These are phyloP conservation scores for Tauraco hartlaubi DNA, from an alignment of 2,797 vertebrate species.

Conservation along the genomic window DNA sequence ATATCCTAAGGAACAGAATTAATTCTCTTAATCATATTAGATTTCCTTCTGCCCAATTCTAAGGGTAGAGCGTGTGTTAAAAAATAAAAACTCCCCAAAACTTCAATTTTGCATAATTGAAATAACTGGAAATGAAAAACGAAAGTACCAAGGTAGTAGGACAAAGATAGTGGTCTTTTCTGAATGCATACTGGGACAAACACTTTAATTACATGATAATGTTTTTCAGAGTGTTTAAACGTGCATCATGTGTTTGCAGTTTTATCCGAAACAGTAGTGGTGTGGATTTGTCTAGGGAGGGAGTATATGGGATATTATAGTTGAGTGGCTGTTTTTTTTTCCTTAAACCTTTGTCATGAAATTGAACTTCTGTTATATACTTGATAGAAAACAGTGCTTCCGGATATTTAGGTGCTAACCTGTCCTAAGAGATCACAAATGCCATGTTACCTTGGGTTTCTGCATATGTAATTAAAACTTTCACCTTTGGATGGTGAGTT, in stretches of 20 bases:
- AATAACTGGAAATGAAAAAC: background rate
- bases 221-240: background rate
- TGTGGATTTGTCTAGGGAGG: background rate
- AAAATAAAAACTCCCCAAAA: background rate
- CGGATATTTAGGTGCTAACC: background rate
- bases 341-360: background rate
- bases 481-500: background rate
- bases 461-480: background rate
- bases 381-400: background rate
- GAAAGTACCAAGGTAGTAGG: background rate
- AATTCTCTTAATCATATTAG: background rate
- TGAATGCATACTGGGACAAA: background rate
- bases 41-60: background rate
- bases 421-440: background rate
- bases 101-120: background rate
- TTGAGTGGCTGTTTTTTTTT: background rate
- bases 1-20: background rate
- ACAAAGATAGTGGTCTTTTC: background rate
- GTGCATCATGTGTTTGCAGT: background rate
- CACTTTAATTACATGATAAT: background rate
- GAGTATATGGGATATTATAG: background rate
- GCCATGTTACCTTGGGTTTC: background rate
- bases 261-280: background rate
- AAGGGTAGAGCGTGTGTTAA: background rate
- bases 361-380: background rate